phyloP scores from a whole-genome alignment of 1,140 invertebrate genomes.

The Sarcophaga peregrina region DNA sequence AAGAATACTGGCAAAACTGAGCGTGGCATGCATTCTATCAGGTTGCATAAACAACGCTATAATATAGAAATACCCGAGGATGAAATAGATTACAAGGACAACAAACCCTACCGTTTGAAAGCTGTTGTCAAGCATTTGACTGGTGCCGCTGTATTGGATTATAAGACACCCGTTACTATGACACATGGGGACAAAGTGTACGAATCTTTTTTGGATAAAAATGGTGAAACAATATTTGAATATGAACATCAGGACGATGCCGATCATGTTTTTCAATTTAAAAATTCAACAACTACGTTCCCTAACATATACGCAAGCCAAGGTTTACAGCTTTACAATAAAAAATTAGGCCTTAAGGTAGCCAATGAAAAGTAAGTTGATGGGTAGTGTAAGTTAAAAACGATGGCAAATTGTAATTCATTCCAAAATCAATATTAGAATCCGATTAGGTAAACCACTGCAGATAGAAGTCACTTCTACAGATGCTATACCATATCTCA shows the following conservation, averaged over 20 bases:
- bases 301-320: neutral
- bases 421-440: conserved; percentile 57
- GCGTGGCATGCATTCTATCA: conserved; percentile 79
- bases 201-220: conserved; percentile 66
- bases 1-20: conserved; percentile 78
- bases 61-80: conserved; percentile 84
- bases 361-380: conserved; percentile 53
- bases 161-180: neutral
- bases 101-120: conserved; percentile 83
- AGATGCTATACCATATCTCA: conserved; percentile 78
- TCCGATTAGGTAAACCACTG: conserved; percentile 77
- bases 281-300: conserved; percentile 43
- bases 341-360: conserved; percentile 47
- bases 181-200: conserved; percentile 39
- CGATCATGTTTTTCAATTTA: conserved; percentile 38
- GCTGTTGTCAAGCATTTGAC: conserved; percentile 69
- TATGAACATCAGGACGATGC: conserved; percentile 66
- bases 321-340: neutral
- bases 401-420: neutral
- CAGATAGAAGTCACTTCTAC: conserved; percentile 84
- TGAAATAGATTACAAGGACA: conserved; percentile 87
- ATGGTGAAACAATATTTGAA: conserved; percentile 78
- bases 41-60: conserved; percentile 83
- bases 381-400: neutral
- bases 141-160: conserved; percentile 74